These are phyloP conservation scores for Apamea epomidion DNA, from an alignment of 2,888 invertebrate species.

Conservation along the genomic window DNA sequence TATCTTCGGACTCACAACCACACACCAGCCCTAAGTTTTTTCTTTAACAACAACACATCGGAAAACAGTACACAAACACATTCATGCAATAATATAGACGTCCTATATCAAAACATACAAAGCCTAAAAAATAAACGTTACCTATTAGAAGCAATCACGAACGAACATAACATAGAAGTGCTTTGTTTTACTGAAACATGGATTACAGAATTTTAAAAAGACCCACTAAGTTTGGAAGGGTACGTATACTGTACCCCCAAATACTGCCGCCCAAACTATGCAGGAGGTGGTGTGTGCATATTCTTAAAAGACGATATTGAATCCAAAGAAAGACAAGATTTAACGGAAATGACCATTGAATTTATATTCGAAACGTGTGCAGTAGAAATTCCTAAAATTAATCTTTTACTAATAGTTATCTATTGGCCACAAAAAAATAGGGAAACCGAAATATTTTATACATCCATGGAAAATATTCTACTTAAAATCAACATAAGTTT, in stretches of 20 bases:
- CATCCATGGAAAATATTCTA: neutral
- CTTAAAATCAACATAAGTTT: neutral
- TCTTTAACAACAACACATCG: too few relatives aligned
- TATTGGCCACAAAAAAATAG: slow-evolving; percentile 8
- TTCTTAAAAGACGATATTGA: slow-evolving; percentile 11
- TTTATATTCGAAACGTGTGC: neutral
- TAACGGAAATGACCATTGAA: neutral
- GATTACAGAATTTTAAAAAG: neutral
- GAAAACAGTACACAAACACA: too few relatives aligned
- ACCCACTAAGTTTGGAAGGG: neutral
- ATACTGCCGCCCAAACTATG: slow-evolving; percentile 8
- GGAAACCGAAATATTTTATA: slow-evolving; percentile 5
- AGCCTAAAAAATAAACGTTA: slow-evolving; percentile 13
- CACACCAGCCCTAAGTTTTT: too few relatives aligned
- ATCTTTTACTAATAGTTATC: slow-evolving; percentile 3
- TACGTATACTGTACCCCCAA: neutral
- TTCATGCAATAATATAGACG: neutral
- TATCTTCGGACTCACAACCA: too few relatives aligned
- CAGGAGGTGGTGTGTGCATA: slow-evolving; percentile 14
- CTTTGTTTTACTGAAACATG: slow-evolving; percentile 12
- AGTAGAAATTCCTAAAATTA: slow-evolving; percentile 1
- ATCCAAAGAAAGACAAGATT: slow-evolving; percentile 1
- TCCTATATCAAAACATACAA: slow-evolving; percentile 15
- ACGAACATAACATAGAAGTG: slow-evolving; percentile 7
- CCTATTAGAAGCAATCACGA: slow-evolving; percentile 2